Percentiles rank a stretch among this genome's conserved stretches.
These are phyloP conservation scores for Dione juno DNA, from an alignment of 2,888 invertebrate species.

Conservation along the genomic window DNA sequence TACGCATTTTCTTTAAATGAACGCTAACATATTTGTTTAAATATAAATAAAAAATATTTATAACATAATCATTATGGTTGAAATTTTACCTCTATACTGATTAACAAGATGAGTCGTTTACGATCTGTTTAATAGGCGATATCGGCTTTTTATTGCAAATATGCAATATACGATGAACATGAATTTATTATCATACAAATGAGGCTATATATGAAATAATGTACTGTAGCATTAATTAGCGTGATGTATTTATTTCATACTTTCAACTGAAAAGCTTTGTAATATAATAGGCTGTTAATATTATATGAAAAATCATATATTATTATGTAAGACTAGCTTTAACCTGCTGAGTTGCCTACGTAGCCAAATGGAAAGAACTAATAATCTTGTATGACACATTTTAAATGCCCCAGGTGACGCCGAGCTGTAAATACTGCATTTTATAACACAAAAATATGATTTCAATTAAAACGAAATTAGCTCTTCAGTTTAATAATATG, in stretches of 20 bases:
- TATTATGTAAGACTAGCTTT: no score
- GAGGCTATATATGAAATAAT: conserved; percentile 35
- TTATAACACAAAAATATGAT: no score
- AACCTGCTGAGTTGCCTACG: no score
- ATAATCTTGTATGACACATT: no score
- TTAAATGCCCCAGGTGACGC: no score
- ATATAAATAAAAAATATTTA: neutral
- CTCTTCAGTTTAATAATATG: no score
- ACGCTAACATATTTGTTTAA: neutral
- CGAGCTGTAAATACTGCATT: no score
- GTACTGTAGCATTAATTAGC: conserved; percentile 21
- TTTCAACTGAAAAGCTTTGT: neutral
- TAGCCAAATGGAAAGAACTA: no score
- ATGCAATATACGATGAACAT: conserved; percentile 37
- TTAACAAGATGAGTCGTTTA: conserved; percentile 17
- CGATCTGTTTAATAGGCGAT: conserved; percentile 23
- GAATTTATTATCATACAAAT: conserved; percentile 42
- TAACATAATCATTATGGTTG: neutral
- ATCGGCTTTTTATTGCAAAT: conserved; percentile 32
- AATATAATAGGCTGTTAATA: neutral
- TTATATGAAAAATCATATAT: neutral
- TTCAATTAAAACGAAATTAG: no score
- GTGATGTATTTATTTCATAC: neutral
- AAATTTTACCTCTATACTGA: neutral
- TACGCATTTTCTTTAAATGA: no score